Evolutionary conservation across 1,140 invertebrate genomes (phyloP).

Genomic region (Helicorthomorpha holstii): DNA sequence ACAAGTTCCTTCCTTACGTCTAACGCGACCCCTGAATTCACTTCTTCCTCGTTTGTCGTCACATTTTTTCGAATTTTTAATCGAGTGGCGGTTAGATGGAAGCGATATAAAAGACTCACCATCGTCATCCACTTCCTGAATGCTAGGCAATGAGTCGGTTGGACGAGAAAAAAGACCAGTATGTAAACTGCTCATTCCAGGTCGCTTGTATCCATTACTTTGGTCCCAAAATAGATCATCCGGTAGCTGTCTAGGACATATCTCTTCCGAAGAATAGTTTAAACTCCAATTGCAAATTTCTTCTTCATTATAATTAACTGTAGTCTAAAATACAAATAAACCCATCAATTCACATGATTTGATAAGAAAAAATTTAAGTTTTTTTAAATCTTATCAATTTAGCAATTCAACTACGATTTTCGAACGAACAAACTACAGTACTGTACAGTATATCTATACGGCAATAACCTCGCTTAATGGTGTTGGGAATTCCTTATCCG

Average conservation of each 20-base stretch:
- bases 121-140: conserved; percentile 32
- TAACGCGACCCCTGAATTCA: neutral
- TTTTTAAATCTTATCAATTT: too few relatives aligned
- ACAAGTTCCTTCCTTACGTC: neutral
- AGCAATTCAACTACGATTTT: too few relatives aligned
- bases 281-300: conserved; percentile 64
- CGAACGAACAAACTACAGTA: too few relatives aligned
- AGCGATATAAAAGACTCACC: neutral
- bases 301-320: conserved; percentile 44
- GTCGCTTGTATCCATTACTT: conserved; percentile 8
- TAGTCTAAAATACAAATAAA: too few relatives aligned
- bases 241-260: conserved; percentile 30
- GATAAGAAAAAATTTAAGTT: too few relatives aligned
- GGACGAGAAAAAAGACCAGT: neutral
- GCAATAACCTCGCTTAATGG: neutral
- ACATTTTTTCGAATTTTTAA: neutral
- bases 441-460: too few relatives aligned
- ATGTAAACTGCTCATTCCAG: neutral
- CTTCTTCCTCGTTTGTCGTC: neutral
- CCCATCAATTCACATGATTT: too few relatives aligned
- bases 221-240: conserved; percentile 21
- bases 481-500: neutral
- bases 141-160: conserved; percentile 38
- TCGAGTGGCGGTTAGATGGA: neutral
- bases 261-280: conserved; percentile 46